Evolutionary conservation across 35 echinoderm and acorn worm species (phyloP).

Genomic region (Hemicentrotus pulcherrimus): DNA sequence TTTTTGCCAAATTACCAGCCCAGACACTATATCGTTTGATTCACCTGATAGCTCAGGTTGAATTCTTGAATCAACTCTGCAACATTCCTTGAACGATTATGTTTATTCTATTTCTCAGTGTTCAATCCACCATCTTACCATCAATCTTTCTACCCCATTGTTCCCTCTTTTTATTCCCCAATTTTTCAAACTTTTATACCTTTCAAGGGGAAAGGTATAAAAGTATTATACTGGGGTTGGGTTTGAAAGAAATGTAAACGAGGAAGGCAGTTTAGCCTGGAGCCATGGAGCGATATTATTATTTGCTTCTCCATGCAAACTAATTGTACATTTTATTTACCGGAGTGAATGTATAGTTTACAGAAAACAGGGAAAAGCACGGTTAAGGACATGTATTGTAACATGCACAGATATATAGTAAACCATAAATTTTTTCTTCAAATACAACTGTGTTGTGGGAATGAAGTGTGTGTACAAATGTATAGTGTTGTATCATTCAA

Average conservation of each 20-base stretch:
- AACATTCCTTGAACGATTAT: conserved; percentile 32
- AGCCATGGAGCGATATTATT: not conserved
- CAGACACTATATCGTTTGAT: not conserved
- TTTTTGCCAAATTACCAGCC: not conserved
- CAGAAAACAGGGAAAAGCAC: not conserved
- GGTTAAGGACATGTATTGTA: not conserved
- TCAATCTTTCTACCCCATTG: conserved; percentile 30
- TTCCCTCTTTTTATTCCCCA: conserved; percentile 7
- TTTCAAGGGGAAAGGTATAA: not conserved
- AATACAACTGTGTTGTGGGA: not conserved
- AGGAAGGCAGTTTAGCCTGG: not conserved
- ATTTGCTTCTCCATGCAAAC: not conserved
- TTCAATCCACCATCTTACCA: not conserved
- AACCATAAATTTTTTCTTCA: not conserved
- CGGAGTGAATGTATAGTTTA: not conserved
- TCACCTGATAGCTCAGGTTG: not conserved
- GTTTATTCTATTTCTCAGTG: not conserved
- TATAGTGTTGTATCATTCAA: too few species aligned
- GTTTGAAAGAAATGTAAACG: not conserved
- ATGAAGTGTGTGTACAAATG: too few species aligned
- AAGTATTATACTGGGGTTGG: not conserved
- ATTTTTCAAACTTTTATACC: conserved; percentile 24
- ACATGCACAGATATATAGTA: not conserved
- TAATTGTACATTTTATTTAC: conserved; percentile 13
- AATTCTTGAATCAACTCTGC: not conserved